These are phyloP conservation scores for Orchesella cincta DNA, from an alignment of 1,140 invertebrate genomes.

Conservation along the genomic window DNA sequence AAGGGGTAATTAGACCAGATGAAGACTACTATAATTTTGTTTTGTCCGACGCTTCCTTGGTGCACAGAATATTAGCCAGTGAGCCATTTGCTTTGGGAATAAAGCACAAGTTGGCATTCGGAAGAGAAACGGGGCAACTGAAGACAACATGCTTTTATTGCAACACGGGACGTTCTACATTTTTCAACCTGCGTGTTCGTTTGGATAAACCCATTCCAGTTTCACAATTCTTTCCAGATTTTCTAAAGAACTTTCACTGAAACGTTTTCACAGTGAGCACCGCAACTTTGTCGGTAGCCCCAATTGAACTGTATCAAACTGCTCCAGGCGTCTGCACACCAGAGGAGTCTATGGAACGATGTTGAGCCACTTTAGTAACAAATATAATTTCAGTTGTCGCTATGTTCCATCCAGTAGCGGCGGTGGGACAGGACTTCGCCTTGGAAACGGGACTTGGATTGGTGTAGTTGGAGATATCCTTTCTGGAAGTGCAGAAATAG, in stretches of 20 bases:
- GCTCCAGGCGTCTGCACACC: too few relatives aligned
- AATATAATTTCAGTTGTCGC: neutral
- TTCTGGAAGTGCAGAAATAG: neutral
- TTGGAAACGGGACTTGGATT: neutral
- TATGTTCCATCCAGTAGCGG: neutral
- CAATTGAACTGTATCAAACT: too few relatives aligned
- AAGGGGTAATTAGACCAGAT: too few relatives aligned
- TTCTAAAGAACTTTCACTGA: neutral
- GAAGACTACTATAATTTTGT: too few relatives aligned
- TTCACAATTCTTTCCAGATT: neutral
- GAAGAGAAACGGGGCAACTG: too few relatives aligned
- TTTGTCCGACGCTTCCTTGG: too few relatives aligned
- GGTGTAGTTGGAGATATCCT: neutral
- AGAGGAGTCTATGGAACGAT: neutral
- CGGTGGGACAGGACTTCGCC: neutral
- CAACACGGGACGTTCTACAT: neutral
- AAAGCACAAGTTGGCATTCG: too few relatives aligned
- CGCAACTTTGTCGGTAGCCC: neutral
- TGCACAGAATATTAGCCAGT: too few relatives aligned
- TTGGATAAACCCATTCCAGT: neutral
- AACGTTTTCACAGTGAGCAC: neutral
- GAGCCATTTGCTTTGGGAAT: too few relatives aligned
- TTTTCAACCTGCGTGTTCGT: neutral
- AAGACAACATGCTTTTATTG: neutral
- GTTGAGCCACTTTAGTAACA: neutral